phyloP scores from a whole-genome alignment of 1,140 invertebrate genomes.

The Monochamus saltuarius region DNA sequence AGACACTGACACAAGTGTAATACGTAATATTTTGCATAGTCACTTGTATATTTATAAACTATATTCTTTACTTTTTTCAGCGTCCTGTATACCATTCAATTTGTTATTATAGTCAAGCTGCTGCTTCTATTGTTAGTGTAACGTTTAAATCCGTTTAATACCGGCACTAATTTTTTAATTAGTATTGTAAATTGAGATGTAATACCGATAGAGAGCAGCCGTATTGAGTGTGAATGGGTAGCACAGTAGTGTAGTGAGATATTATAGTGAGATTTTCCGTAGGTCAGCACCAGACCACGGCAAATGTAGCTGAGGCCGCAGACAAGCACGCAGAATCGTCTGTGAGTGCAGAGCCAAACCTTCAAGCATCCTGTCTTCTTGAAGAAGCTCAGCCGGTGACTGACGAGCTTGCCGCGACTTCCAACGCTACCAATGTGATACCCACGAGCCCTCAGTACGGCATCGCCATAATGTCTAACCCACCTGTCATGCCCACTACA shows the following conservation, averaged over 20 bases:
- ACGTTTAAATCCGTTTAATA: too few relatives aligned
- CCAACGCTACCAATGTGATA: slow-evolving; percentile 47
- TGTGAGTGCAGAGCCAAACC: slow-evolving; percentile 22
- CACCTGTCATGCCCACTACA: slow-evolving; percentile 27
- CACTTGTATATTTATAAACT: too few relatives aligned
- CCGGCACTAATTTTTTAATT: too few relatives aligned
- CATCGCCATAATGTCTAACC: slow-evolving; percentile 46
- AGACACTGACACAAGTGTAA: too few relatives aligned
- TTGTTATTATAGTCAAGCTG: too few relatives aligned
- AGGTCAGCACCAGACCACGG: slow-evolving; percentile 51
- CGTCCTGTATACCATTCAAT: too few relatives aligned
- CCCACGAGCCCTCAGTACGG: slow-evolving; percentile 52
- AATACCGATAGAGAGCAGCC: neutral
- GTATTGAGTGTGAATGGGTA: slow-evolving; percentile 42
- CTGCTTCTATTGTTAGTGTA: too few relatives aligned
- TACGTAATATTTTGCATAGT: too few relatives aligned
- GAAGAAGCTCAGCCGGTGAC: slow-evolving; percentile 26
- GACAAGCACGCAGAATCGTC: slow-evolving; percentile 29
- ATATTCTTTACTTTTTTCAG: too few relatives aligned
- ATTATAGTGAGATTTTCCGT: slow-evolving; percentile 38
- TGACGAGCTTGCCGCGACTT: slow-evolving; percentile 27
- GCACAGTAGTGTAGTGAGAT: slow-evolving; percentile 24
- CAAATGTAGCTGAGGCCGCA: slow-evolving; percentile 42
- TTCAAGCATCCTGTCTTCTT: slow-evolving; percentile 18
- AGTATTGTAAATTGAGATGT: too few relatives aligned